A percentile compares a stretch with the other conserved stretches of the same genome.
Conservation (phyloP, 2,113 vertebrate species). For the Toxotes chatareus region DNA sequence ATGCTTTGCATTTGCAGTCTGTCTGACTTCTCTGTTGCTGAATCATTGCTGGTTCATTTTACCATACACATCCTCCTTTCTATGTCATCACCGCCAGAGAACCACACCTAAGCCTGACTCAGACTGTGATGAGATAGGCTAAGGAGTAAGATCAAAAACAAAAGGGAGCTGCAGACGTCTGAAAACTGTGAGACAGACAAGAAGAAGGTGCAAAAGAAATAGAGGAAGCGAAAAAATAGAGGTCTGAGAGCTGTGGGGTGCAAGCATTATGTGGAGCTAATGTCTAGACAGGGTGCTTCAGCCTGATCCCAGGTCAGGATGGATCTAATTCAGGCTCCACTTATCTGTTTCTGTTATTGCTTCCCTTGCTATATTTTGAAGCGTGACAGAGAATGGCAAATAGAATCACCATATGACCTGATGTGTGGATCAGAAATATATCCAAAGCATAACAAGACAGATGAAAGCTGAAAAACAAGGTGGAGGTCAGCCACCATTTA, state of each 20-base stretch:
- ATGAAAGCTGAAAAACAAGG: conserved; percentile 20
- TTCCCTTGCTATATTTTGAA: not conserved
- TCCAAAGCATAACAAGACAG: conserved; percentile 21
- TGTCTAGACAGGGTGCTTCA: conserved; percentile 76
- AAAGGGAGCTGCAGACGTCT: conserved; percentile 25
- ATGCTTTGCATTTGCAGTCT: conserved; percentile 56
- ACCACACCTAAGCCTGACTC: conserved; percentile 45
- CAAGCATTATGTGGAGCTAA: conserved; percentile 47
- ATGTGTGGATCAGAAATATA: not conserved
- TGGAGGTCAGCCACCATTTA: conserved; percentile 34
- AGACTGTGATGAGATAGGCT: conserved; percentile 15
- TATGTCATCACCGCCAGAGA: conserved; percentile 21
- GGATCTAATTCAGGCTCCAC: conserved; percentile 22
- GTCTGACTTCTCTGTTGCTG: conserved; percentile 23
- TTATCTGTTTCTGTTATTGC: conserved; percentile 42
- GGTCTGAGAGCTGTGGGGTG: conserved; percentile 13
- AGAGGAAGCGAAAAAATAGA: conserved; percentile 18
- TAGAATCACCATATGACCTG: not conserved
- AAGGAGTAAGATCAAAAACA: conserved; percentile 33
- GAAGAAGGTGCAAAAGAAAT: conserved; percentile 16
- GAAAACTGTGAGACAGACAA: conserved; percentile 20
- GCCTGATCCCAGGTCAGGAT: conserved; percentile 65
- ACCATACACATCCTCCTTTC: conserved; percentile 32
- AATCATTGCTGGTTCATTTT: conserved; percentile 52
- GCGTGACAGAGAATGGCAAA: not conserved